A percentile compares a stretch with the other conserved stretches of the same genome.
Conservation (phyloP, 1,140 invertebrate genomes). For the Calliphora vicina region DNA sequence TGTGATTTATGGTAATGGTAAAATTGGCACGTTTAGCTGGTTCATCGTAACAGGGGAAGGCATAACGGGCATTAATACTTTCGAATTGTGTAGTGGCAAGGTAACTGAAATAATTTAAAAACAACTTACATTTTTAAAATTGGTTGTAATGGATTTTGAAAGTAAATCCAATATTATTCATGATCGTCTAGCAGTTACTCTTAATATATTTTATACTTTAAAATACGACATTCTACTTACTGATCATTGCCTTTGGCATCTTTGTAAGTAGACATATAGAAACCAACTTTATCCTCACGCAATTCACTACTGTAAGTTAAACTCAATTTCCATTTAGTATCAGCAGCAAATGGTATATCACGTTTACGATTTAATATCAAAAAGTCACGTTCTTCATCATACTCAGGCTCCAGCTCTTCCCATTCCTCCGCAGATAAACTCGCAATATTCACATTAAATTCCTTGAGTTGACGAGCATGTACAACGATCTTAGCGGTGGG, state of each 20-base stretch:
- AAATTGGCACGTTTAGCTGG: slow-evolving; percentile 84
- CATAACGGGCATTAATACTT: slow-evolving; percentile 78
- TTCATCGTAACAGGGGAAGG: slow-evolving; percentile 92
- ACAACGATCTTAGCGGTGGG: slow-evolving; percentile 63
- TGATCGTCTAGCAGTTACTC: too few relatives aligned
- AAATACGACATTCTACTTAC: slow-evolving; percentile 49
- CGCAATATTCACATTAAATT: slow-evolving; percentile 43
- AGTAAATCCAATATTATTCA: too few relatives aligned
- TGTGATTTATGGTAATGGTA: slow-evolving; percentile 70
- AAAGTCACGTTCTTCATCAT: slow-evolving; percentile 50
- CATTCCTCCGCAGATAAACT: not conserved
- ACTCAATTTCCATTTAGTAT: slow-evolving; percentile 60
- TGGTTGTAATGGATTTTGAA: too few relatives aligned
- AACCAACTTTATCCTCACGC: slow-evolving; percentile 73
- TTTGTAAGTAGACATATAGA: slow-evolving; percentile 82
- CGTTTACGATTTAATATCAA: slow-evolving; percentile 46
- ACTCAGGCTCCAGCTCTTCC: slow-evolving; percentile 22
- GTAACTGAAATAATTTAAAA: slow-evolving; percentile 65
- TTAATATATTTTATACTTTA: too few relatives aligned
- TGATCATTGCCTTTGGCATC: slow-evolving; percentile 58
- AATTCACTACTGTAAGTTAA: slow-evolving; percentile 67
- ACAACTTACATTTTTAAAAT: too few relatives aligned
- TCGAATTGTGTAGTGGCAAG: slow-evolving; percentile 83
- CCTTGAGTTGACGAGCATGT: slow-evolving; percentile 63
- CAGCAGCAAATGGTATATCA: slow-evolving; percentile 45